Conservation (phyloP, 1,140 invertebrate species). For the Limonius californicus region DNA sequence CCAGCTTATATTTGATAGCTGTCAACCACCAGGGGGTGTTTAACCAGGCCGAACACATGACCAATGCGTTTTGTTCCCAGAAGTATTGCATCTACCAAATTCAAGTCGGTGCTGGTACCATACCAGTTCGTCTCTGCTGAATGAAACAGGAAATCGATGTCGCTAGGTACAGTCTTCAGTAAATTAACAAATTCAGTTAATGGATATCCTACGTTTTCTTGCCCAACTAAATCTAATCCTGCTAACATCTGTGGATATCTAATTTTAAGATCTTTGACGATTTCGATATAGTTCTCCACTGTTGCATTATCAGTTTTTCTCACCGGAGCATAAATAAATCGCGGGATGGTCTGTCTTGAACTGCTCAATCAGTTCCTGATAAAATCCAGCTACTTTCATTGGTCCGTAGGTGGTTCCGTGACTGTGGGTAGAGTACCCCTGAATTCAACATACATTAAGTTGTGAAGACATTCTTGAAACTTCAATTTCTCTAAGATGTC, state of each 20-base stretch:
- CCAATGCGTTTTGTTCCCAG: constrained; percentile 62
- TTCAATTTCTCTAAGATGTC: too few relatives aligned
- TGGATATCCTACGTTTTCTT: too few relatives aligned
- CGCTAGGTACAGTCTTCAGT: constrained; percentile 46
- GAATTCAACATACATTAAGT: constrained; percentile 76
- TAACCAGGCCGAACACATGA: constrained; percentile 63
- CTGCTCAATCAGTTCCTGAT: constrained; percentile 50
- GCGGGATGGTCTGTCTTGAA: constrained; percentile 53
- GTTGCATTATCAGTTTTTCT: constrained; percentile 38
- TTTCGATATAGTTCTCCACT: constrained; percentile 46
- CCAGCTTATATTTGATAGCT: too few relatives aligned
- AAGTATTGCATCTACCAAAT: constrained; percentile 66
- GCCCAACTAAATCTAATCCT: constrained; percentile 72
- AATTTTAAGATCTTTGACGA: constrained; percentile 41
- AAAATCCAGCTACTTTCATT: constrained; percentile 47
- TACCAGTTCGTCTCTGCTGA: constrained; percentile 72
- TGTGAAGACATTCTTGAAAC: too few relatives aligned
- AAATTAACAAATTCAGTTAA: constrained; percentile 57
- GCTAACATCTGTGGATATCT: constrained; percentile 58
- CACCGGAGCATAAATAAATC: constrained; percentile 58
- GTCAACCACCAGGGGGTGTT: constrained; percentile 68
- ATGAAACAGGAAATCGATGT: constrained; percentile 60
- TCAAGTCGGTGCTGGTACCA: constrained; percentile 49
- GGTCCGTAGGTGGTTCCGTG: constrained; percentile 48
- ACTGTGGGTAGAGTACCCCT: constrained; percentile 50